Conservation (phyloP, 2,888 invertebrate genomes). For the Stenichneumon culpator region DNA sequence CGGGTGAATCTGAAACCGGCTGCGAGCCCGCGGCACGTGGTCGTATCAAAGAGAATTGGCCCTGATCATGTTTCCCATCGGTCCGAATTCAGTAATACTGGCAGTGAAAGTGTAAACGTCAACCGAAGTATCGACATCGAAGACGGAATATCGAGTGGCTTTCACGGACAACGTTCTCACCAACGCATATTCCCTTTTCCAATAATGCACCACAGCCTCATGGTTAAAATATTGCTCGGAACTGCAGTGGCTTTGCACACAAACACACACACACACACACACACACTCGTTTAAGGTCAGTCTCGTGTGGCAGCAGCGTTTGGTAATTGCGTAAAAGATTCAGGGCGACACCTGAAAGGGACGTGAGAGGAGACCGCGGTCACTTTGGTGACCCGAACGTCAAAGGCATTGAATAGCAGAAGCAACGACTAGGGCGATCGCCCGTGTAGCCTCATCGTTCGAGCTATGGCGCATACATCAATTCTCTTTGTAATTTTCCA, state of each 20-base stretch:
- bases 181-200: slow-evolving; percentile 10
- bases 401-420: slow-evolving; percentile 16
- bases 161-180: slow-evolving; percentile 4
- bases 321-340: slow-evolving; percentile 41
- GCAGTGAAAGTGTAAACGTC: neutral
- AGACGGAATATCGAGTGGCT: slow-evolving; percentile 46
- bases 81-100: slow-evolving; percentile 16
- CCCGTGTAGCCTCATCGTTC: neutral
- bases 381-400: slow-evolving; percentile 19
- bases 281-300: neutral
- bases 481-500: slow-evolving; percentile 33
- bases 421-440: neutral
- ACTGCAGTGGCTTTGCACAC: neutral
- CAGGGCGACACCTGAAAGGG: slow-evolving; percentile 27
- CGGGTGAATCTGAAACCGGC: neutral
- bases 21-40: neutral
- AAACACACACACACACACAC: neutral
- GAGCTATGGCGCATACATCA: neutral
- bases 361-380: slow-evolving; percentile 11
- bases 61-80: slow-evolving; percentile 24
- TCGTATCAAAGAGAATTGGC: slow-evolving; percentile 13
- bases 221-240: neutral
- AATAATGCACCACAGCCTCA: neutral
- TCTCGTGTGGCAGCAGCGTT: slow-evolving; percentile 4
- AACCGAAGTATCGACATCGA: neutral